phyloP scores from a whole-genome alignment of 2,888 invertebrate genomes.

The Cinara cedri region DNA sequence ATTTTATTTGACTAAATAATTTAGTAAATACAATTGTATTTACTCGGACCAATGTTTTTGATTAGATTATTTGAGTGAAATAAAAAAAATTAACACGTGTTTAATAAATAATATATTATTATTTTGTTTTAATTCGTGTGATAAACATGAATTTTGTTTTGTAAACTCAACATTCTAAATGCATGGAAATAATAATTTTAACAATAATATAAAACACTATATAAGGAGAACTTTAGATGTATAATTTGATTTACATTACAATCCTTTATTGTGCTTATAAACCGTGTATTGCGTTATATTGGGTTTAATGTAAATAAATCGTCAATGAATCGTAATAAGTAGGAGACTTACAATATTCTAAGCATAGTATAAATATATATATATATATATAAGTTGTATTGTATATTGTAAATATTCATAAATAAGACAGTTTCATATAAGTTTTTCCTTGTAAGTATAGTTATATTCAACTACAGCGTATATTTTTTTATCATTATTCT shows the following conservation, averaged over 20 bases:
- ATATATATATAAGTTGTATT: slow-evolving; percentile 34
- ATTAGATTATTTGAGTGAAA: too few relatives aligned
- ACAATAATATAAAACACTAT: background rate
- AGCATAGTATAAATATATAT: too few relatives aligned
- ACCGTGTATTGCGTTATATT: slow-evolving; percentile 5
- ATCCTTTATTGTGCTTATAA: slow-evolving; percentile 29
- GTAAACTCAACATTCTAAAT: background rate
- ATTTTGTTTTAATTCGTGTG: too few relatives aligned
- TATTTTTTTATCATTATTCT: background rate
- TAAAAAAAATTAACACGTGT: too few relatives aligned
- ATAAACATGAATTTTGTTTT: background rate
- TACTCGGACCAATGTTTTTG: too few relatives aligned
- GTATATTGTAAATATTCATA: slow-evolving; percentile 33
- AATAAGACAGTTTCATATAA: background rate
- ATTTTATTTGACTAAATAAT: too few relatives aligned
- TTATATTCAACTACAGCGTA: background rate
- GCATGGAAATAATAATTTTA: background rate
- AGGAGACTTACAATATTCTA: background rate
- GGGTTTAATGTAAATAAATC: slow-evolving; percentile 30
- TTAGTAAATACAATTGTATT: too few relatives aligned
- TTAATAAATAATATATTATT: too few relatives aligned
- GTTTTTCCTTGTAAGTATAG: slow-evolving; percentile 15
- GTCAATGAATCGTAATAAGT: slow-evolving; percentile 14
- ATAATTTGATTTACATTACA: slow-evolving; percentile 31
- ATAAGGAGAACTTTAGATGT: background rate